Percentiles rank a stretch among this genome's conserved stretches.
These are phyloP conservation scores for Lanistes nyassanus DNA, from an alignment of 1,140 invertebrate genomes.

Conservation along the genomic window DNA sequence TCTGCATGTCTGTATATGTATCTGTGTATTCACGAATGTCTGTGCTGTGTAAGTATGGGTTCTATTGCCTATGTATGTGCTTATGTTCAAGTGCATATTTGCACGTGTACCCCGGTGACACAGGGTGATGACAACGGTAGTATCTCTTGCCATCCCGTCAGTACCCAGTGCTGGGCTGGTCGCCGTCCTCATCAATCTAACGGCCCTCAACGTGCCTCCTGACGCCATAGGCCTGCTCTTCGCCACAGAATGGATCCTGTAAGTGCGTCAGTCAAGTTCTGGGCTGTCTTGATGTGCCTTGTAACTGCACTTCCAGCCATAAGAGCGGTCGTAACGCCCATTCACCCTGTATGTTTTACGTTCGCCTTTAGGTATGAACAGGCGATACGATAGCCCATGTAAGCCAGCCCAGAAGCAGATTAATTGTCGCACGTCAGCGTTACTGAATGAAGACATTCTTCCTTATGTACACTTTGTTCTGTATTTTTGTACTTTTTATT, in stretches of 20 bases:
- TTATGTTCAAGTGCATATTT: neutral
- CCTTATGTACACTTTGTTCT: neutral
- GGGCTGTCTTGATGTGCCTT: neutral
- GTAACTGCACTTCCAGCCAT: too few species aligned
- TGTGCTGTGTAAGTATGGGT: too few species aligned
- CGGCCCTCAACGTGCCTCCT: slow-evolving; percentile 48
- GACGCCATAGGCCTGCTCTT: slow-evolving; percentile 87
- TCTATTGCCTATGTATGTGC: too few species aligned
- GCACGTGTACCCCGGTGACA: neutral
- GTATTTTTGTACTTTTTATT: neutral
- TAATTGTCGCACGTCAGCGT: neutral
- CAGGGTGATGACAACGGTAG: slow-evolving; percentile 50
- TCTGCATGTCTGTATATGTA: too few species aligned
- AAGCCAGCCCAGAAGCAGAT: too few species aligned
- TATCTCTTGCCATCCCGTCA: slow-evolving; percentile 53
- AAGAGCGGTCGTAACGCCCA: too few species aligned
- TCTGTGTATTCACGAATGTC: too few species aligned
- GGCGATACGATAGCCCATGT: too few species aligned
- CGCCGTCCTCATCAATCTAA: slow-evolving; percentile 53
- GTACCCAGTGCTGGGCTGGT: slow-evolving; percentile 55
- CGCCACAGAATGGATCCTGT: slow-evolving; percentile 92
- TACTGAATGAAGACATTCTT: neutral
- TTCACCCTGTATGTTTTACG: too few species aligned
- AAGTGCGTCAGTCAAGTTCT: slow-evolving; percentile 67
- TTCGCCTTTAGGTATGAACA: too few species aligned